Evolutionary conservation across 2,113 vertebrate species (phyloP).

Genomic region (Cyprinodon variegatus): DNA sequence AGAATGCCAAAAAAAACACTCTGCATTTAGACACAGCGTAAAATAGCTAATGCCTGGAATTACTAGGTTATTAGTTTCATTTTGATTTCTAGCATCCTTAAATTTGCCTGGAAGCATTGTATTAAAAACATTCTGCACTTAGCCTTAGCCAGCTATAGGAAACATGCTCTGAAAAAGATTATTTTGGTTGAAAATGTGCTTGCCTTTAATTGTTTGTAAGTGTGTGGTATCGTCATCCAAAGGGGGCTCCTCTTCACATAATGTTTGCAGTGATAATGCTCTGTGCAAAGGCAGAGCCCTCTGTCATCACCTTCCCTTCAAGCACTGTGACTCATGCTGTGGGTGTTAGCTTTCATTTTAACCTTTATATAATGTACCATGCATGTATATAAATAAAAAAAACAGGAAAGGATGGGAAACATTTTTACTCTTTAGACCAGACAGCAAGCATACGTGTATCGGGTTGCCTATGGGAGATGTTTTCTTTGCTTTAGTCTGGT

Average conservation of each 20-base stretch:
- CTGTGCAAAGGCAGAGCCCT: conserved; percentile 44
- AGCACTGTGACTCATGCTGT: conserved; percentile 66
- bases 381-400: conserved; percentile 49
- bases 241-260: conserved; percentile 59
- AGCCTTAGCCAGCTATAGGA: conserved; percentile 16
- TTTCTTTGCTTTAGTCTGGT: conserved; percentile 39
- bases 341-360: conserved; percentile 63
- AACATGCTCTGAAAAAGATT: conserved; percentile 9
- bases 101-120: conserved; percentile 34
- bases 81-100: conserved; percentile 25
- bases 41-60: conserved; percentile 21
- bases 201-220: conserved; percentile 47
- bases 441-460: conserved; percentile 10
- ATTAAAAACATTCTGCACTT: conserved; percentile 27
- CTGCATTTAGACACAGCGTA: conserved; percentile 47
- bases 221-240: conserved; percentile 53
- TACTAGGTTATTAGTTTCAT: conserved; percentile 30
- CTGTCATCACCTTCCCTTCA: conserved; percentile 57
- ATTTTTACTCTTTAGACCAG: conserved; percentile 21
- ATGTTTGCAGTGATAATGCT: conserved; percentile 61
- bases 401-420: conserved; percentile 7
- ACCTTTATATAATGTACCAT: conserved; percentile 43
- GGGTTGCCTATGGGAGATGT: conserved; percentile 18
- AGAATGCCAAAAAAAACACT: conserved; percentile 14
- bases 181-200: conserved; percentile 22